These are phyloP conservation scores for Ecliptopera silaceata DNA, from an alignment of 2,888 invertebrate species.

Conservation along the genomic window DNA sequence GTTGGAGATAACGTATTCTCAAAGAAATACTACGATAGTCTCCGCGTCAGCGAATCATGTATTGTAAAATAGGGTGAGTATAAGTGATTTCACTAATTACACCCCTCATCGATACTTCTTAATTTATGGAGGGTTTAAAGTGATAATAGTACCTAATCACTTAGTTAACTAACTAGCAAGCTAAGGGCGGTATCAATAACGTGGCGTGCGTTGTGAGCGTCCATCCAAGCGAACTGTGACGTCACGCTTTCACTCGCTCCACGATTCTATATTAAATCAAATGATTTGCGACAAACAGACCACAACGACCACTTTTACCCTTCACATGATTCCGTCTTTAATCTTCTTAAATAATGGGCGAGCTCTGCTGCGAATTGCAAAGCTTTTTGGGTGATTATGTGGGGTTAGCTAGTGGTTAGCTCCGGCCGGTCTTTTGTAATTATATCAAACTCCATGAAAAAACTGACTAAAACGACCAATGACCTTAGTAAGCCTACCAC, in stretches of 20 bases:
- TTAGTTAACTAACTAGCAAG: background rate
- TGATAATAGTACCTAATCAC: background rate
- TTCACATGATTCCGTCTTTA: constrained; percentile 24
- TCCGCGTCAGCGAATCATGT: too few relatives aligned
- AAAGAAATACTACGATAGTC: too few relatives aligned
- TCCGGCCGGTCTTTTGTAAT: background rate
- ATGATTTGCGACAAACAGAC: constrained; percentile 36
- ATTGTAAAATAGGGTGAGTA: too few relatives aligned
- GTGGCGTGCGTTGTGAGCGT: constrained; percentile 18
- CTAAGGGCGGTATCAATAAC: constrained; percentile 17
- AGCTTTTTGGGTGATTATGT: constrained; percentile 17
- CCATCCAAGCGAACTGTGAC: constrained; percentile 26
- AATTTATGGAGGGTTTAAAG: too few relatives aligned
- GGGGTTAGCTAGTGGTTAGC: constrained; percentile 4
- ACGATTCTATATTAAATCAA: constrained; percentile 33
- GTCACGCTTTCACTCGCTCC: constrained; percentile 41
- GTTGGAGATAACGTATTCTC: too few relatives aligned
- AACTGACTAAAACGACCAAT: background rate
- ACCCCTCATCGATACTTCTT: too few relatives aligned
- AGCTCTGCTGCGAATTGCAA: constrained; percentile 17
- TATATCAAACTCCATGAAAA: background rate
- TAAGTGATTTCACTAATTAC: too few relatives aligned
- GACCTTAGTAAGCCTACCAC: too few relatives aligned
- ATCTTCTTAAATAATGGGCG: constrained; percentile 24
- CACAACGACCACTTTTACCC: constrained; percentile 35